A percentile compares a stretch with the other conserved stretches of the same genome.
These are phyloP conservation scores for Varecia variegata DNA, from an alignment of 2,797 vertebrate genomes.

Conservation along the genomic window DNA sequence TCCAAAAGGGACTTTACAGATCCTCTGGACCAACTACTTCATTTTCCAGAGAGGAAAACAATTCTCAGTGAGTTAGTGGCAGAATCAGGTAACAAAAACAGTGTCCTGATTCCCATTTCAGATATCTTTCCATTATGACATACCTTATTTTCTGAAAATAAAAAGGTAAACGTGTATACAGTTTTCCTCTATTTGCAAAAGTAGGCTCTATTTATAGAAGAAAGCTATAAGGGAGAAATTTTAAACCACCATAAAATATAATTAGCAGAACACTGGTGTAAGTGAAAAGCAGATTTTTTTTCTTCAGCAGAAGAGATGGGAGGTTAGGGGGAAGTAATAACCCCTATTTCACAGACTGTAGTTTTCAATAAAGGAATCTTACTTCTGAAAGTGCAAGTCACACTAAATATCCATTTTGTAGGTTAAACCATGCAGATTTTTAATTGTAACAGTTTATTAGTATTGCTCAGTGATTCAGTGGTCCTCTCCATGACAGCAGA, in stretches of 20 bases:
- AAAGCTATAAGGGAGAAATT: neutral
- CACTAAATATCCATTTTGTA: neutral
- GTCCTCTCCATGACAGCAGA: neutral
- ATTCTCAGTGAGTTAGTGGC: constrained; percentile 37
- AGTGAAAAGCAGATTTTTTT: neutral
- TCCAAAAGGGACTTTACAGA: constrained; percentile 44
- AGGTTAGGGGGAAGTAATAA: neutral
- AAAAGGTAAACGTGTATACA: constrained; percentile 17
- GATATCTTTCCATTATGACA: constrained; percentile 37
- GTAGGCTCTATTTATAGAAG: neutral
- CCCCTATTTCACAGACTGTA: neutral
- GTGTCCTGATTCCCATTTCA: constrained; percentile 61
- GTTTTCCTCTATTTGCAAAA: constrained; percentile 24
- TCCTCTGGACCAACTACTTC: constrained; percentile 44
- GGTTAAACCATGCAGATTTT: neutral
- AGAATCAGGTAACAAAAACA: neutral
- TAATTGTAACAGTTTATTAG: constrained; percentile 28
- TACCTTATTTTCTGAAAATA: constrained; percentile 48
- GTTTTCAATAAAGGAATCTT: constrained; percentile 3
- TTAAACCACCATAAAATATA: constrained; percentile 27
- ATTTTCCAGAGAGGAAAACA: constrained; percentile 68
- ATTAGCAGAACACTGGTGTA: neutral
- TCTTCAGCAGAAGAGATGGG: neutral
- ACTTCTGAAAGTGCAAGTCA: constrained; percentile 11
- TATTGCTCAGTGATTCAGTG: neutral